Conservation (phyloP, 1,140 invertebrate genomes). For the Tetragnatha versicolor region DNA sequence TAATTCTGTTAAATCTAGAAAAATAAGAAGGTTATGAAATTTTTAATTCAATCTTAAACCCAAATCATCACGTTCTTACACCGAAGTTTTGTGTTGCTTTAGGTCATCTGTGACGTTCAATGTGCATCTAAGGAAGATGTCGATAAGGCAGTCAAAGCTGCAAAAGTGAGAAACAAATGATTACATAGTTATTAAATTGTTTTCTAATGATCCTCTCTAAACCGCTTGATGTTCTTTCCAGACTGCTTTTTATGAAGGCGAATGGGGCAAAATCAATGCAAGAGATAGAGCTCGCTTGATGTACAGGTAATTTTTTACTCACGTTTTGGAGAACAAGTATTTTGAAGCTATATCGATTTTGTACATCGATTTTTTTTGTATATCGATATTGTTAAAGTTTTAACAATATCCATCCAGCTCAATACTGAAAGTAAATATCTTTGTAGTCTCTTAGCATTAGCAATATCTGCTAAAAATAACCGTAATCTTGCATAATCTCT, state of each 20-base stretch:
- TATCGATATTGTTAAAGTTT: too few species aligned
- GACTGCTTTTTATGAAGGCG: constrained; percentile 82
- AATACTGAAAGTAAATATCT: too few species aligned
- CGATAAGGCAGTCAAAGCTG: constrained; percentile 83
- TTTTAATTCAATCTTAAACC: not conserved
- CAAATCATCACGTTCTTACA: not conserved
- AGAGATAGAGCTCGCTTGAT: constrained; percentile 80
- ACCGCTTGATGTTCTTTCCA: constrained; percentile 48
- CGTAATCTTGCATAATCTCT: too few species aligned
- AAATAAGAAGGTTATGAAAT: not conserved
- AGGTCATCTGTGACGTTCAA: constrained; percentile 72
- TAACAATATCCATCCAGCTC: too few species aligned
- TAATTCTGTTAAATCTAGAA: not conserved
- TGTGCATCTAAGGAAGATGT: constrained; percentile 81
- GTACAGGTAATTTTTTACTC: too few species aligned
- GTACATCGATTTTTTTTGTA: too few species aligned
- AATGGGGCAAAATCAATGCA: constrained; percentile 87
- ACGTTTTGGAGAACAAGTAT: too few species aligned
- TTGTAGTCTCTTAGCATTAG: too few species aligned
- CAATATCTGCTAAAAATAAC: too few species aligned
- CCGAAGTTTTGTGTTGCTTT: not conserved
- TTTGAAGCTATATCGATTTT: too few species aligned
- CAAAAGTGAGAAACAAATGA: constrained; percentile 68
- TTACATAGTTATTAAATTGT: not conserved
- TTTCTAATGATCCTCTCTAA: not conserved